Evolutionary conservation across 2,888 invertebrate species (phyloP).

Genomic region (Nephrotoma flavescens): DNA sequence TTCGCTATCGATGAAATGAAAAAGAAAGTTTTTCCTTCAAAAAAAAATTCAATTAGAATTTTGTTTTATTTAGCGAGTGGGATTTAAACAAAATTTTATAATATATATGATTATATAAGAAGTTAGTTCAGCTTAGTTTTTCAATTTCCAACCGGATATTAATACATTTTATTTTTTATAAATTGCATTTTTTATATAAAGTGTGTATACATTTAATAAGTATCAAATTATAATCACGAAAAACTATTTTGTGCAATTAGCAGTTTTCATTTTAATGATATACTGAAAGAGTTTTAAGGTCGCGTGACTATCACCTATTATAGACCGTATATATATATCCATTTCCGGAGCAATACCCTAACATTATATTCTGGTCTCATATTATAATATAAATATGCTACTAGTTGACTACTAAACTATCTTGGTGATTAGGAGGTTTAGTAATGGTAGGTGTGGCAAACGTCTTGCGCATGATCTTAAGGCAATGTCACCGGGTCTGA

Average conservation of each 20-base stretch:
- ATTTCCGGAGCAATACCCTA: not conserved
- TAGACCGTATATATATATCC: not conserved
- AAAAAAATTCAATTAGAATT: not conserved
- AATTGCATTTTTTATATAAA: not conserved
- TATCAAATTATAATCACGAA: not conserved
- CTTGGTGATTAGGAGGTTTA: too few species aligned
- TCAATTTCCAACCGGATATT: not conserved
- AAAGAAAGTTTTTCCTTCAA: not conserved
- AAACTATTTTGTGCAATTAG: not conserved
- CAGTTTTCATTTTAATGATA: not conserved
- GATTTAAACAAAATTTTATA: not conserved
- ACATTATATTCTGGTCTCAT: not conserved
- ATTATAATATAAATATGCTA: not conserved
- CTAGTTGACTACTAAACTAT: too few species aligned
- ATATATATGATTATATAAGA: not conserved
- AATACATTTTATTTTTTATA: not conserved
- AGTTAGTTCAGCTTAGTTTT: not conserved
- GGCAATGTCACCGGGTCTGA: too few species aligned
- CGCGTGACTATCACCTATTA: not conserved
- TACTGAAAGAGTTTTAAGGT: not conserved
- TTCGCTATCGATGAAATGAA: not conserved
- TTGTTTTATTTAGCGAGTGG: not conserved
- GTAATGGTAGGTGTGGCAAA: not conserved
- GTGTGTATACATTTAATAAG: not conserved
- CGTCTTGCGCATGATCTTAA: not conserved